Evolutionary conservation across 2,113 vertebrate species (phyloP).

Genomic region (Rynchops niger): DNA sequence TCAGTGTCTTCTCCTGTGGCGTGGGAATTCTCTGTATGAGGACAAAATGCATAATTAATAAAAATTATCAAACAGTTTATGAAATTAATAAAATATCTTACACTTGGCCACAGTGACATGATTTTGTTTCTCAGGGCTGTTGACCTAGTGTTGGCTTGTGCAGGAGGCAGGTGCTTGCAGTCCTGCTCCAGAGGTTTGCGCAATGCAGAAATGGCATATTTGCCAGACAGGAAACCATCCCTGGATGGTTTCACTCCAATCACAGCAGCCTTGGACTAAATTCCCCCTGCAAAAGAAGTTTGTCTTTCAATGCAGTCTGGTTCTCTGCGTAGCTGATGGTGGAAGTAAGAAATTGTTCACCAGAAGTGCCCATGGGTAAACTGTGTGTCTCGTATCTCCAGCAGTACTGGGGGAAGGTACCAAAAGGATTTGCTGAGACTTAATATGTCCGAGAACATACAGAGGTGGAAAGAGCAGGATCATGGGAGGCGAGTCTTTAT

Average conservation of each 20-base stretch:
- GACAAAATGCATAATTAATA: background rate
- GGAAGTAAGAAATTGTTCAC: background rate
- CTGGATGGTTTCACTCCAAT: background rate
- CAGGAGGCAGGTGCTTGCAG: background rate
- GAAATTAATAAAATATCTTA: background rate
- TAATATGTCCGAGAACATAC: accelerated
- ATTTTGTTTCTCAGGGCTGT: background rate
- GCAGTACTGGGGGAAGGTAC: background rate
- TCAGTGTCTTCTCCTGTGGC: background rate
- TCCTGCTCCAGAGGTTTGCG: background rate
- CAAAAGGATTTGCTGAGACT: background rate
- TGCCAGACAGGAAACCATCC: background rate
- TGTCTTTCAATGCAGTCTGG: background rate
- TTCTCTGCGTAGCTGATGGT: background rate
- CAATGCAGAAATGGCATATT: background rate
- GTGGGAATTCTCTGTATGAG: background rate
- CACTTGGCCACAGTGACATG: background rate
- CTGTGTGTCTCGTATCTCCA: background rate
- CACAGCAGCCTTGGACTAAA: background rate
- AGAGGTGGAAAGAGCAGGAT: background rate
- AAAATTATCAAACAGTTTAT: background rate
- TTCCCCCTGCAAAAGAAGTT: background rate
- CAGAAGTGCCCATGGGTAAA: accelerated
- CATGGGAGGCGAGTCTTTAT: background rate
- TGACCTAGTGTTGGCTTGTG: background rate